phyloP scores from a whole-genome alignment of 2,113 vertebrate species.

The Alouatta palliata region DNA sequence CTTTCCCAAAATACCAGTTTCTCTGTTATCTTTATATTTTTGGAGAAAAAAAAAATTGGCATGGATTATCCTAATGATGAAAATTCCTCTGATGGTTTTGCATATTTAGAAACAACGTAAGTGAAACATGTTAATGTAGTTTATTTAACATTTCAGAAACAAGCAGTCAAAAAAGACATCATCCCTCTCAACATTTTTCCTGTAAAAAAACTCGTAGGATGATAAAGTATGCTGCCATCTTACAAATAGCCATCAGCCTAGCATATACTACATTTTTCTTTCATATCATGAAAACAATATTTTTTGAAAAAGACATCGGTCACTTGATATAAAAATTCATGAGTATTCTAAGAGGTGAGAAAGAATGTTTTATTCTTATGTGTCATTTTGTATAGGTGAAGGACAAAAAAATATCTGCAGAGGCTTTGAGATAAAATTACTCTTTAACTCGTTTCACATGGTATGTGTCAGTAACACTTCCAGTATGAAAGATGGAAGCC shows the following conservation, averaged over 20 bases:
- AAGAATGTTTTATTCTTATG: slow-evolving; percentile 32
- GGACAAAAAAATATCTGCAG: not conserved
- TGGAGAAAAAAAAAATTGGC: not conserved
- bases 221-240: not conserved
- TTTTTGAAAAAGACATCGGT: not conserved
- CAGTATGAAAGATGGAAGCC: not conserved
- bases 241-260: not conserved
- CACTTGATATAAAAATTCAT: slow-evolving; percentile 6
- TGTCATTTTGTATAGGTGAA: slow-evolving; percentile 22
- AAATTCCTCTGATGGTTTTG: not conserved
- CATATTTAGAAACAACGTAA: not conserved
- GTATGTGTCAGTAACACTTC: not conserved
- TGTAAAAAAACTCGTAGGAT: not conserved
- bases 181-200: not conserved
- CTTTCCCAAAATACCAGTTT: not conserved
- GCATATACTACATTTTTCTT: not conserved
- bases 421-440: not conserved
- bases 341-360: not conserved
- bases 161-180: not conserved
- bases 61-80: not conserved
- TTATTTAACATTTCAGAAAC: not conserved
- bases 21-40: slow-evolving; percentile 35
- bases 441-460: slow-evolving; percentile 6
- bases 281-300: not conserved
- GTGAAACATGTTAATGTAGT: not conserved